Evolutionary conservation across 2,888 invertebrate genomes (phyloP), one percentile per base, ranked within the genome.

Genomic region (Adelphocoris suturalis): DNA sequence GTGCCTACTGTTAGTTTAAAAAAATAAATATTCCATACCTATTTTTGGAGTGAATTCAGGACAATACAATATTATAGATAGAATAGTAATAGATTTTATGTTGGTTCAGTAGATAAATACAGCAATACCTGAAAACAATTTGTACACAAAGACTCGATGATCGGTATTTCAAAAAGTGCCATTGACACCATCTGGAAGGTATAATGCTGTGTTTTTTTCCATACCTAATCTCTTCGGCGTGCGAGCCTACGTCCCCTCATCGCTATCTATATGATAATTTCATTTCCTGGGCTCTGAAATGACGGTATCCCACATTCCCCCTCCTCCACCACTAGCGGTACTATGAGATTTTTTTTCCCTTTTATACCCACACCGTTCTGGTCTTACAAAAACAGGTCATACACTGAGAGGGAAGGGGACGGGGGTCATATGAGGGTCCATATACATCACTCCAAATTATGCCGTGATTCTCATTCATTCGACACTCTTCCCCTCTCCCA

Each of bases 251-350:
- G 23, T 23, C 68, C 68, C 23, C 19, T 23, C 68, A 47, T 46
- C 47, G 78, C 78, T 46, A 78, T 78, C 78, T 78, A 78, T 78
- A 78, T 78, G 78, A 78, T 78, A 78, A 78, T 78, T 78, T 78
- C 78, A 78, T 78, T 78, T 78, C 78, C 68, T 11, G 12, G 23
- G 68, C 9, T 13, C 68, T 19, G 23, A 23, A 68, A 68, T 23
- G 68, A 68, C 68, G 68, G 2, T 68, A 68, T n/a, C 11, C 68
- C 68, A 68, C 68, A 68, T 68, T 23, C 27, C 68, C 68, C 68
- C 23, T 23, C 68, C 27, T n/a, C 68, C 68, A 68, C 23, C 23
- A 68, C 23, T 3, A 68, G 27, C n/a, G n/a, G n/a, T n/a, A n/a
- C n/a, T n/a, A n/a, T n/a, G n/a, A n/a, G 68, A 19, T 23, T 68